phyloP scores from a whole-genome alignment of 2,888 invertebrate genomes.

The Caenorhabditis zanzibari region DNA sequence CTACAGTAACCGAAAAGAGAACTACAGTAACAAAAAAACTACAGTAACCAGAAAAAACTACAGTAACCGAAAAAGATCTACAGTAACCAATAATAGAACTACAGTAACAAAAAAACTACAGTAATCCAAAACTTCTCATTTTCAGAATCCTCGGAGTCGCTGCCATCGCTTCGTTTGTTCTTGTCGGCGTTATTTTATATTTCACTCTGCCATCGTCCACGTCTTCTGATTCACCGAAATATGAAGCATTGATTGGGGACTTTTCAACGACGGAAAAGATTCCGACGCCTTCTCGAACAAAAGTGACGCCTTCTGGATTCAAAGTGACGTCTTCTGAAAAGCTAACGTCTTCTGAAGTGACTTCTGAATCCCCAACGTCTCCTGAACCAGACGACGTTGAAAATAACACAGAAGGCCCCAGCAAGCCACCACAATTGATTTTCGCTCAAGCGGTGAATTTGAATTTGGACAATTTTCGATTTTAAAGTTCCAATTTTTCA shows the following conservation, averaged over 20 bases:
- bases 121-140: no score
- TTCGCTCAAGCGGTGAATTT: neutral
- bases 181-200: neutral
- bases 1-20: no score
- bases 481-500: neutral
- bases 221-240: neutral
- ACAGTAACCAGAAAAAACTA: no score
- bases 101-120: no score
- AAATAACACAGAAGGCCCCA: neutral
- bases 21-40: no score
- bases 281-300: no score
- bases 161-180: neutral
- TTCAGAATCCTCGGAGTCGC: slow-evolving; percentile 7
- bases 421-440: neutral
- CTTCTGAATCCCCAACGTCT: neutral
- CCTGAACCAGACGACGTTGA: neutral
- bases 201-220: slow-evolving; percentile 1
- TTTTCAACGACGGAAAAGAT: neutral
- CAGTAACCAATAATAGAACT: no score
- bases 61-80: no score
- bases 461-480: neutral
- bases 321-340: neutral
- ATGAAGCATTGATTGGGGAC: neutral
- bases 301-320: neutral
- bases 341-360: no score